phyloP scores from a whole-genome alignment of 2,888 invertebrate genomes.

The Stenolophus ochropezus region DNA sequence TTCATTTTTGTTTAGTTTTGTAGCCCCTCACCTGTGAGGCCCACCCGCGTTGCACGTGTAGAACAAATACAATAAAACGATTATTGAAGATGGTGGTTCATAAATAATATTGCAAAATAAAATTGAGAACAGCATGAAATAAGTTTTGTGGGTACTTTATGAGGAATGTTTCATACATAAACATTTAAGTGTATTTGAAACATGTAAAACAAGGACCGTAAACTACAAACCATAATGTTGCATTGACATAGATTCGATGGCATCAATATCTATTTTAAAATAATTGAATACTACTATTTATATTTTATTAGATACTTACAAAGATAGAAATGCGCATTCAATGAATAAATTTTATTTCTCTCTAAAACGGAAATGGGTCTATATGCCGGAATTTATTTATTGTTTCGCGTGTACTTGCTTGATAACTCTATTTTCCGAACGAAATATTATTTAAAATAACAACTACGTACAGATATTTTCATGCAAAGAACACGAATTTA shows the following conservation, averaged over 20 bases:
- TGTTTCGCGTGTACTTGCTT: conserved; percentile 13
- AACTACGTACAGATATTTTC: not conserved
- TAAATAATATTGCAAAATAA: not conserved
- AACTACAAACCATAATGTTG: conserved; percentile 8
- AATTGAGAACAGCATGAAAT: not conserved
- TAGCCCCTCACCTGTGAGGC: no score
- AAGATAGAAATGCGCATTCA: conserved; percentile 25
- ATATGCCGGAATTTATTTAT: conserved; percentile 33
- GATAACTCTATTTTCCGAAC: conserved; percentile 21
- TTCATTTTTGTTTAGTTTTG: no score
- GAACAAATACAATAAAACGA: not conserved
- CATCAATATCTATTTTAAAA: conserved; percentile 32
- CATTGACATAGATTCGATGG: conserved; percentile 29
- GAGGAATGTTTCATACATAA: conserved; percentile 11
- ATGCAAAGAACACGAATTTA: not conserved
- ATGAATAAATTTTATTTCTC: conserved; percentile 39
- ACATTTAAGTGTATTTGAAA: not conserved
- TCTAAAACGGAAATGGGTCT: conserved; percentile 22
- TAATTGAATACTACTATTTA: conserved; percentile 35
- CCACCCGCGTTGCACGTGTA: no score
- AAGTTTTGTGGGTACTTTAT: conserved; percentile 10
- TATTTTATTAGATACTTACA: conserved; percentile 31
- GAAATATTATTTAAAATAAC: conserved; percentile 9
- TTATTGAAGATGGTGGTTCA: not conserved
- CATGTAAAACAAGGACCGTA: conserved; percentile 1